Evolutionary conservation across 2,888 invertebrate genomes (phyloP).

Genomic region (Lithophane socia): DNA sequence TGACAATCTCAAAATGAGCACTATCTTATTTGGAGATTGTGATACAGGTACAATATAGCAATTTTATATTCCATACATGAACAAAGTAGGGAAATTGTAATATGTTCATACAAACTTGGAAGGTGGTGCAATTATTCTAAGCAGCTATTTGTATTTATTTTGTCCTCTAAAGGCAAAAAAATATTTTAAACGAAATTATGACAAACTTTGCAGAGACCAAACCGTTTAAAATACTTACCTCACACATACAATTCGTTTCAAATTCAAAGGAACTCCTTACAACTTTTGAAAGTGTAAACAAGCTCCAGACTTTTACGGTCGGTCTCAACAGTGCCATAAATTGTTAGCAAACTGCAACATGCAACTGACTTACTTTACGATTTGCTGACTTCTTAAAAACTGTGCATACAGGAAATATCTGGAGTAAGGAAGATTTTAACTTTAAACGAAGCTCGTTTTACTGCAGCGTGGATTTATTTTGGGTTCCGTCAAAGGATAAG

Average conservation of each 20-base stretch:
- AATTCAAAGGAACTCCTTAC: conserved; percentile 4
- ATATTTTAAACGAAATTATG: not conserved
- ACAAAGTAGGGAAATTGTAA: not conserved
- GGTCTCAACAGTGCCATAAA: conserved; percentile 45
- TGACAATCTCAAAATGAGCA: not conserved
- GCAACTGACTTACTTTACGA: conserved; percentile 28
- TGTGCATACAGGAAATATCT: conserved; percentile 36
- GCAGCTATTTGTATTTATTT: not conserved
- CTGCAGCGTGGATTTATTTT: conserved; percentile 17
- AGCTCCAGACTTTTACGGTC: not conserved
- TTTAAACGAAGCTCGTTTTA: conserved; percentile 16
- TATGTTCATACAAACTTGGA: not conserved
- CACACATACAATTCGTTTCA: not conserved
- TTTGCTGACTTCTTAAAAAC: conserved; percentile 33
- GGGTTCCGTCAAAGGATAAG: conserved; percentile 1
- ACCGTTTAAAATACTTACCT: not conserved
- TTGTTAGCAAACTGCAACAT: conserved; percentile 40
- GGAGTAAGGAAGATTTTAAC: conserved; percentile 17
- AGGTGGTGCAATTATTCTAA: not conserved
- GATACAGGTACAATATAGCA: too few species aligned
- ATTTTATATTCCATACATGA: not conserved
- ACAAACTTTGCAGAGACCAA: not conserved
- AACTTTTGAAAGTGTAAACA: conserved; percentile 34
- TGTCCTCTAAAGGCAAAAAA: too few species aligned
- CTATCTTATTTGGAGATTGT: not conserved